These are phyloP conservation scores for Carassius gibelio DNA, from an alignment of 2,113 vertebrate genomes.

Conservation along the genomic window DNA sequence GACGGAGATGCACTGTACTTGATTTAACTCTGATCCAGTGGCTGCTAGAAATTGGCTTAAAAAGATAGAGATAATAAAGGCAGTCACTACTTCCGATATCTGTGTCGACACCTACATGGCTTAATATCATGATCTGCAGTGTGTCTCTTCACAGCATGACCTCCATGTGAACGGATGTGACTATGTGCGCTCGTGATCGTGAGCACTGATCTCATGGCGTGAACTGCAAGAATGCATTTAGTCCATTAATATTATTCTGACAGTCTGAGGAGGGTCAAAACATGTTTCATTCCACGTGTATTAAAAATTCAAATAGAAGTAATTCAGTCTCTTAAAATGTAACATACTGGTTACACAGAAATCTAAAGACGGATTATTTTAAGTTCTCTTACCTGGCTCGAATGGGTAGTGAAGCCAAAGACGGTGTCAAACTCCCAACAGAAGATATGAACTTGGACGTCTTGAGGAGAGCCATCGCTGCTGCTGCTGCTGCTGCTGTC, in stretches of 20 bases:
- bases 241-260: background rate
- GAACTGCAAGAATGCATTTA: background rate
- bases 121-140: background rate
- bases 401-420: conserved; percentile 41
- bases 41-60: background rate
- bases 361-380: background rate
- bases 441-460: conserved; percentile 44
- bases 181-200: background rate
- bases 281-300: background rate
- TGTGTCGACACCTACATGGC: background rate
- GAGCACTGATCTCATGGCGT: background rate
- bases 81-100: background rate
- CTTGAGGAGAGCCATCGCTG: conserved; percentile 56
- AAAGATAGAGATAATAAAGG: background rate
- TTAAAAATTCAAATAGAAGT: background rate
- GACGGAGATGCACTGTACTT: background rate
- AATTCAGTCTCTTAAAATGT: background rate
- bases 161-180: conserved; percentile 17
- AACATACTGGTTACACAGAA: background rate
- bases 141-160: background rate
- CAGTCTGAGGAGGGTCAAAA: background rate
- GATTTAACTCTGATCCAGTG: background rate
- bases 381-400: conserved; percentile 48
- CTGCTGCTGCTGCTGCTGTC: background rate
- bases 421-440: conserved; percentile 39